Evolutionary conservation across 2,888 invertebrate genomes (phyloP).

Genomic region (Zygogramma bicolorata): DNA sequence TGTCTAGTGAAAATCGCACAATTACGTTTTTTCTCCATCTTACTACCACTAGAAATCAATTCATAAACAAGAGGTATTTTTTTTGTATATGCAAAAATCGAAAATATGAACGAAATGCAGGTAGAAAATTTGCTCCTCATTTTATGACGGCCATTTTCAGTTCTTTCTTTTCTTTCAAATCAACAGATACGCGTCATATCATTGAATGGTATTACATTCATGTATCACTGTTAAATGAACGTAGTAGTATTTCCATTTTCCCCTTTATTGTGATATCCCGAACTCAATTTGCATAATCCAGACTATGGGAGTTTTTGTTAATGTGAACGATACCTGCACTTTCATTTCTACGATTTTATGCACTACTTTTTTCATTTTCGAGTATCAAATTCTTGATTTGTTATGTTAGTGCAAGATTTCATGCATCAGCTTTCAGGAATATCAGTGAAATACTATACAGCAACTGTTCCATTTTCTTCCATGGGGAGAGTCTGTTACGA

Average conservation of each 20-base stretch:
- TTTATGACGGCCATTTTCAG: too few species aligned
- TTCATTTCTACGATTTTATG: background rate
- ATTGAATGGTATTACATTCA: too few species aligned
- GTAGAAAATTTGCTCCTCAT: too few species aligned
- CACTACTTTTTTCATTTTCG: background rate
- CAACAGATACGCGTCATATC: too few species aligned
- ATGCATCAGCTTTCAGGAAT: background rate
- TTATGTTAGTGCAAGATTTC: background rate
- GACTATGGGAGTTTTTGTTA: background rate
- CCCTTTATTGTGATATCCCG: background rate
- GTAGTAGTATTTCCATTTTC: background rate
- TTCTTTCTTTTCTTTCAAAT: too few species aligned
- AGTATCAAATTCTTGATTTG: background rate
- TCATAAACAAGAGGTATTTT: too few species aligned
- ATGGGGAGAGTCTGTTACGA: background rate
- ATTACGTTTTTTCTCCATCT: too few species aligned
- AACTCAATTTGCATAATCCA: background rate
- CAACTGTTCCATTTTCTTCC: background rate
- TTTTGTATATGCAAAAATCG: too few species aligned
- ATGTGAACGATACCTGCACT: background rate
- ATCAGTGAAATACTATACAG: background rate
- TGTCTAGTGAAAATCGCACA: too few species aligned
- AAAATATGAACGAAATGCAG: too few species aligned
- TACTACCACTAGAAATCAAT: too few species aligned
- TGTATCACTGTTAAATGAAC: background rate